These are phyloP conservation scores for Lepidurus arcticus DNA, from an alignment of 1,140 invertebrate genomes.

Conservation along the genomic window DNA sequence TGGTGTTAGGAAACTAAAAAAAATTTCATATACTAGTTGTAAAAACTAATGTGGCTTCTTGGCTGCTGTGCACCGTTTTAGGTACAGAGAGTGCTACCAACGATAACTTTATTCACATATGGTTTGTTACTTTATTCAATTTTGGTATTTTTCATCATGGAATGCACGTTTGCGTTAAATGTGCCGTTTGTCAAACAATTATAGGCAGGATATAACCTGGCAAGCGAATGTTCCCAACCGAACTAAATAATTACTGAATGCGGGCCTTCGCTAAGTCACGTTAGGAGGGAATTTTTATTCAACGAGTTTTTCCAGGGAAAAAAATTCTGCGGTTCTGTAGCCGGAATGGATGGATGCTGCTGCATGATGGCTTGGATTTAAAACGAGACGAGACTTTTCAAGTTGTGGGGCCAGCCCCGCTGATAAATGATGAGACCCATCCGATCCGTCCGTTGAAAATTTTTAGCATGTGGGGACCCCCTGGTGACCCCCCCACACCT, in stretches of 20 bases:
- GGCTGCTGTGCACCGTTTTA: no score
- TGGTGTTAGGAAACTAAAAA: no score
- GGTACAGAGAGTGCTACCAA: no score
- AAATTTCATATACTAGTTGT: no score
- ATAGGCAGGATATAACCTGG: neutral
- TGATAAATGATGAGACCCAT: constrained; percentile 22
- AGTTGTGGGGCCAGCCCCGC: neutral
- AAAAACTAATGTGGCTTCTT: no score
- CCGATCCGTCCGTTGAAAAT: neutral
- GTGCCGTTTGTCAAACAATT: no score
- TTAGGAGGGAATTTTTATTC: neutral
- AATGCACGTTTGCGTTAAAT: no score
- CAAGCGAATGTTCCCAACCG: neutral
- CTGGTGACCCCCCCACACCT: neutral
- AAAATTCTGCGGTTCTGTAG: neutral
- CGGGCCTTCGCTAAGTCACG: neutral
- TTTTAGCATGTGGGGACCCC: neutral
- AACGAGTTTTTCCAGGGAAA: neutral
- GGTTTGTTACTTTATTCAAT: no score
- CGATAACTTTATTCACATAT: no score
- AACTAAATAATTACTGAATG: neutral
- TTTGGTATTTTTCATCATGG: no score
- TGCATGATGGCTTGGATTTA: neutral
- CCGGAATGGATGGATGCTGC: neutral
- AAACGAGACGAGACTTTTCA: constrained; percentile 8